A percentile compares a stretch with the other conserved stretches of the same genome.
These are phyloP conservation scores for Sycobia sp. DNA, from an alignment of 1,140 invertebrate genomes.

Conservation along the genomic window DNA sequence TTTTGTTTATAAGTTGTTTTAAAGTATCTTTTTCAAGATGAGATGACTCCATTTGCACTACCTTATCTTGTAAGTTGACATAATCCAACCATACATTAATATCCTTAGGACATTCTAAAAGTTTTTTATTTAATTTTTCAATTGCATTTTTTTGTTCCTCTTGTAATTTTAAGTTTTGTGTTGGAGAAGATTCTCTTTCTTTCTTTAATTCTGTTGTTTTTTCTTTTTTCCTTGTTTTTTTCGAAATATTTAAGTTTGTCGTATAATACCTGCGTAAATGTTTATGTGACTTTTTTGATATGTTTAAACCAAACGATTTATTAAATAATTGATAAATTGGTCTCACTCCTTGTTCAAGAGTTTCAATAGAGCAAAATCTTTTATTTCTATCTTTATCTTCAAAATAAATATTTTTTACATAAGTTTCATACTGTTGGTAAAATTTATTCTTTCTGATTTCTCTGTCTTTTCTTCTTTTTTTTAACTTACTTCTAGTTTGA, in stretches of 20 bases:
- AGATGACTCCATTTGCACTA: constrained; percentile 10
- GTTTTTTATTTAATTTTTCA: constrained; percentile 61
- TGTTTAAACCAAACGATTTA: constrained; percentile 45
- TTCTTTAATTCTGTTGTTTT: constrained; percentile 37
- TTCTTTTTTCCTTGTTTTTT: constrained; percentile 45
- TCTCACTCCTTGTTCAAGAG: constrained; percentile 55
- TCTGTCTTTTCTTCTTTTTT: constrained; percentile 42
- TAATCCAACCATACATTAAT: constrained; percentile 66
- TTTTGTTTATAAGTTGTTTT: constrained; percentile 45
- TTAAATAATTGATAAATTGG: constrained; percentile 54
- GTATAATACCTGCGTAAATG: constrained; percentile 52
- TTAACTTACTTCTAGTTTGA: constrained; percentile 24
- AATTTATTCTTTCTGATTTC: constrained; percentile 37
- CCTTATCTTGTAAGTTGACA: constrained; percentile 63
- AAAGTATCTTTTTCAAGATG: constrained; percentile 3
- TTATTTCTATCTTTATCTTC: constrained; percentile 61
- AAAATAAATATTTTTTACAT: constrained; percentile 60
- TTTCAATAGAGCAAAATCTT: constrained; percentile 58
- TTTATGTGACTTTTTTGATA: constrained; percentile 37
- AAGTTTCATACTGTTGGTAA: constrained; percentile 35
- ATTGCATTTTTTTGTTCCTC: constrained; percentile 59
- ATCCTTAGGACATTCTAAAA: constrained; percentile 61
- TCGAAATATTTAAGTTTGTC: constrained; percentile 40
- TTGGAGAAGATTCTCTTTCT: constrained; percentile 38
- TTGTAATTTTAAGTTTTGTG: constrained; percentile 56